Percentiles rank a stretch among this genome's conserved stretches.
Conservation (phyloP, 2,797 vertebrate species). For the Trematomus bernacchii region DNA sequence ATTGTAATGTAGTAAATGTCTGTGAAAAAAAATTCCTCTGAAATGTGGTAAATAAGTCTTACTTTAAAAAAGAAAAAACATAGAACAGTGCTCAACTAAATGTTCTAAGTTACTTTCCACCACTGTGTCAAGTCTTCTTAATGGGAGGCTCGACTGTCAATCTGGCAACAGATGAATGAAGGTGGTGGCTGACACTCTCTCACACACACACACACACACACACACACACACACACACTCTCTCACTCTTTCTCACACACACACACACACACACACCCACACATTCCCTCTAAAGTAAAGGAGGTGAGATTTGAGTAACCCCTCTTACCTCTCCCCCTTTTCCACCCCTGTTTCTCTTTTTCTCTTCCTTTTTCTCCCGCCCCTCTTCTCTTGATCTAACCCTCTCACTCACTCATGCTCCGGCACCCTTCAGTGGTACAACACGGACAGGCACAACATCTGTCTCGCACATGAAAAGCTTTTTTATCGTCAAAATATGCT, state of each 20-base stretch:
- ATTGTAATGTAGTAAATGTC: background rate
- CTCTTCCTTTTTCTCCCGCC: slow-evolving; percentile 9
- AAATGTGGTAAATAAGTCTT: background rate
- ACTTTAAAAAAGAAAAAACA: too few species aligned
- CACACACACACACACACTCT: slow-evolving; percentile 1
- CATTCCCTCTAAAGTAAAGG: slow-evolving; percentile 24
- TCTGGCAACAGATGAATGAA: slow-evolving; percentile 41
- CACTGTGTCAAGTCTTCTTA: slow-evolving; percentile 1
- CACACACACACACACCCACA: slow-evolving; percentile 1
- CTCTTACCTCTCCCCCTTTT: background rate
- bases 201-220: background rate
- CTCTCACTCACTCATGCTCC: slow-evolving; percentile 53
- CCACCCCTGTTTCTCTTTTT: slow-evolving; percentile 1
- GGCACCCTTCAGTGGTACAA: slow-evolving; percentile 45
- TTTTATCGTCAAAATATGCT: slow-evolving; percentile 70
- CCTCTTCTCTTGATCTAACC: slow-evolving; percentile 41
- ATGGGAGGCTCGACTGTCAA: slow-evolving; percentile 11
- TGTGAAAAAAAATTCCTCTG: too few species aligned
- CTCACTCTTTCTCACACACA: too few species aligned
- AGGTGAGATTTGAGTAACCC: slow-evolving; percentile 42
- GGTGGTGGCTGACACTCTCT: slow-evolving; percentile 17
- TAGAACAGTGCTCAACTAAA: background rate
- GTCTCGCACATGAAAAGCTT: slow-evolving; percentile 75
- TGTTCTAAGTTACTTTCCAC: background rate
- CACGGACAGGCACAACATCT: slow-evolving; percentile 77